A percentile compares a stretch with the other conserved stretches of the same genome.
These are phyloP conservation scores for Dromaius novaehollandiae DNA, from an alignment of 2,113 vertebrate genomes.

Conservation along the genomic window DNA sequence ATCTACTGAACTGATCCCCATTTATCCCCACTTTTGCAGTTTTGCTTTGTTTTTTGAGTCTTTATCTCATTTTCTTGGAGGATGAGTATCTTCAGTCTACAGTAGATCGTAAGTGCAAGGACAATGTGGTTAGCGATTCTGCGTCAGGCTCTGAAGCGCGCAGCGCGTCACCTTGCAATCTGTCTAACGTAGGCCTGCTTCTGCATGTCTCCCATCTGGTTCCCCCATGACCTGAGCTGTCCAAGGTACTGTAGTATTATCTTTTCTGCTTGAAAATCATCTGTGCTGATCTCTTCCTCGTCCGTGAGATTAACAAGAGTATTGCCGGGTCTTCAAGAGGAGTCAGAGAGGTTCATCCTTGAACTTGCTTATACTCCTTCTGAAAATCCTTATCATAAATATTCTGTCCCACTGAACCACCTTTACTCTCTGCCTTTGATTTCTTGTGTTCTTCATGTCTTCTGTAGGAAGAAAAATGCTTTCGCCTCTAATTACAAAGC, in stretches of 20 bases:
- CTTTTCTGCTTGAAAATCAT: neutral
- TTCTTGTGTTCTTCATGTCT: neutral
- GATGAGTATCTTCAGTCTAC: neutral
- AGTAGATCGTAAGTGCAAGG: neutral
- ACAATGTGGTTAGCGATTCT: neutral
- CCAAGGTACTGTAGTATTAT: constrained; percentile 51
- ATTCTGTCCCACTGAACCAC: neutral
- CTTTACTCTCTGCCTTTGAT: neutral
- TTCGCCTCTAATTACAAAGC: neutral
- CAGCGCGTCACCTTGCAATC: neutral
- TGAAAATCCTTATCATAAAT: neutral
- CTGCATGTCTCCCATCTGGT: neutral
- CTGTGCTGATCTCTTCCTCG: neutral
- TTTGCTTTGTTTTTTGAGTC: neutral
- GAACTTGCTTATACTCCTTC: neutral
- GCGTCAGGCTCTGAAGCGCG: neutral
- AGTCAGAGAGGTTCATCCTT: neutral
- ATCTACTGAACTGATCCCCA: neutral
- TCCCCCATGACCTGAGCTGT: constrained; percentile 45
- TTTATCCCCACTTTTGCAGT: neutral
- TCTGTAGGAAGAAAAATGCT: neutral
- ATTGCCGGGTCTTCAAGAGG: neutral
- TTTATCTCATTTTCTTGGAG: neutral
- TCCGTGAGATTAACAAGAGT: rapidly evolving
- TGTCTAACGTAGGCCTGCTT: neutral